Evolutionary conservation across 2,888 invertebrate genomes (phyloP).

Genomic region (Phaedon cochleariae): DNA sequence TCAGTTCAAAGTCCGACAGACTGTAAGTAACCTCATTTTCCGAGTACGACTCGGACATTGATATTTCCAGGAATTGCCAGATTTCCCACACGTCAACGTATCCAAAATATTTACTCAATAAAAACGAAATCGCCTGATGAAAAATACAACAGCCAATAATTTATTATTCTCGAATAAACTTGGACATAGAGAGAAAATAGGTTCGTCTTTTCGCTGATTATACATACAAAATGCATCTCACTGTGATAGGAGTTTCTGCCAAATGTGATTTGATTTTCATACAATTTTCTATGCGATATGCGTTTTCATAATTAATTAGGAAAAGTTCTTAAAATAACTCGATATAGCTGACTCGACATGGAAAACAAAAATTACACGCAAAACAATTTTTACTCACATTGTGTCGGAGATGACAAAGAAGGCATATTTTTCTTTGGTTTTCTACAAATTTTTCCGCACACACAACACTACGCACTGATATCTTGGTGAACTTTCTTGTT

Average conservation of each 20-base stretch:
- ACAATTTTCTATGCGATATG: background rate
- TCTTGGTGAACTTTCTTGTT: constrained; percentile 23
- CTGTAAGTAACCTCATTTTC: background rate
- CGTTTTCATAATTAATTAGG: background rate
- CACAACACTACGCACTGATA: constrained; percentile 31
- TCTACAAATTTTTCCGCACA: constrained; percentile 15
- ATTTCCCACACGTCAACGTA: background rate
- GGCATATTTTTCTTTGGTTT: constrained; percentile 44
- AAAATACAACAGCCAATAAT: background rate
- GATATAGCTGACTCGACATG: too few species aligned
- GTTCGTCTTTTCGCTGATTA: too few species aligned
- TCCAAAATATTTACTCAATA: background rate
- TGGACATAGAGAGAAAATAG: background rate
- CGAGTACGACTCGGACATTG: background rate
- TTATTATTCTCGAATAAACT: background rate
- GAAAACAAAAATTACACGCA: constrained; percentile 1
- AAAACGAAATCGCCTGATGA: background rate
- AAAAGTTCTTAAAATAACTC: background rate
- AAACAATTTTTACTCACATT: constrained; percentile 46
- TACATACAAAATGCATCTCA: too few species aligned
- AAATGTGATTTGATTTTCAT: background rate
- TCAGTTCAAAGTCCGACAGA: background rate
- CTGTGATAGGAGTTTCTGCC: too few species aligned
- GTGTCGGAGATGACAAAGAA: constrained; percentile 51
- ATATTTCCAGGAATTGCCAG: background rate